phyloP scores from a whole-genome alignment of 2,113 vertebrate species.

The Elachura formosa region DNA sequence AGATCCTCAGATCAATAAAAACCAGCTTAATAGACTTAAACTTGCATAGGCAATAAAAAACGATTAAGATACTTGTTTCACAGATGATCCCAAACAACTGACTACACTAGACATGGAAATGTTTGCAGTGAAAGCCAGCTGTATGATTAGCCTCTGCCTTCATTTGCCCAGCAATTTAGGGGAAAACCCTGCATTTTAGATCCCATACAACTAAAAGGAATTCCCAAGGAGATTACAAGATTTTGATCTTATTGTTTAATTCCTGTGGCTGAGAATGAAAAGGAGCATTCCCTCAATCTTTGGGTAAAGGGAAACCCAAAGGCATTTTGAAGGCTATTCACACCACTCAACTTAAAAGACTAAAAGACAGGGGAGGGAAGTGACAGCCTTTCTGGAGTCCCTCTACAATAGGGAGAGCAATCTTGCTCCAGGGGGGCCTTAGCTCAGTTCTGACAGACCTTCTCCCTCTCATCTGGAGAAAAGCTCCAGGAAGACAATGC shows the following conservation, averaged over 20 bases:
- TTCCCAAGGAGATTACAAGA: constrained; percentile 48
- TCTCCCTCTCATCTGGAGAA: background rate
- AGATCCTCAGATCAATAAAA: background rate
- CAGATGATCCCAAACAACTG: background rate
- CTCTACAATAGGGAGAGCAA: background rate
- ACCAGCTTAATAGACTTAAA: background rate
- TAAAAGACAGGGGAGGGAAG: background rate
- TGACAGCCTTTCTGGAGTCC: background rate
- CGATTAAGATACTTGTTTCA: background rate
- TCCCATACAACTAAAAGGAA: constrained; percentile 29
- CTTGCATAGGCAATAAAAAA: background rate
- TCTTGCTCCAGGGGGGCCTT: background rate
- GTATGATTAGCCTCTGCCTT: background rate
- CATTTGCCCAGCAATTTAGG: background rate
- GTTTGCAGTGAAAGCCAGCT: background rate
- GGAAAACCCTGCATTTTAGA: constrained; percentile 8
- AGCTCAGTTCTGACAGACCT: background rate
- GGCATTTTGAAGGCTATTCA: constrained; percentile 54
- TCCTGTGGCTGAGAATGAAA: constrained; percentile 21
- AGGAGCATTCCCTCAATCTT: constrained; percentile 35
- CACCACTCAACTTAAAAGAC: background rate
- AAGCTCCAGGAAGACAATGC: background rate
- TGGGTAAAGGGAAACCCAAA: constrained; percentile 27
- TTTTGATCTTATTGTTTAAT: constrained; percentile 59
- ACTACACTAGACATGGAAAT: background rate